These are phyloP conservation scores for Synanthedon formicaeformis DNA, from an alignment of 2,888 invertebrate species.

Conservation along the genomic window DNA sequence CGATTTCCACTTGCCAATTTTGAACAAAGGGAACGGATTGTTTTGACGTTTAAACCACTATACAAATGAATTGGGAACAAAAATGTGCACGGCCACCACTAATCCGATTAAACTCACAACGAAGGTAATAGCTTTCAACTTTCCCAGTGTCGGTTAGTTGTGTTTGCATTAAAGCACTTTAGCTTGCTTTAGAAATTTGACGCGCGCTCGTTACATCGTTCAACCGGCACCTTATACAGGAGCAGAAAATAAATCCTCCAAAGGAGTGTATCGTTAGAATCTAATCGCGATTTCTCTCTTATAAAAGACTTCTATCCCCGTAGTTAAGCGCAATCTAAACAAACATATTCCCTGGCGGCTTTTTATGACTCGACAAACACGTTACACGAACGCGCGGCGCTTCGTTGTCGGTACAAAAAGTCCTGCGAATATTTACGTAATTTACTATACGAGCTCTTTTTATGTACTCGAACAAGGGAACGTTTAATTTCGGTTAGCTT, in stretches of 20 bases:
- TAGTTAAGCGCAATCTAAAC: background rate
- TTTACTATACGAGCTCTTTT: constrained; percentile 12
- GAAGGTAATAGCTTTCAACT: constrained; percentile 7
- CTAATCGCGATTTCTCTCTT: background rate
- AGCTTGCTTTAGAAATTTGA: background rate
- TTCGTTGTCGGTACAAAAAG: constrained; percentile 2
- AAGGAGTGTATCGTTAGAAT: background rate
- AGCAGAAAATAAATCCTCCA: no score
- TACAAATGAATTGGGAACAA: constrained; percentile 7
- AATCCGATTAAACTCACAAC: constrained; percentile 9
- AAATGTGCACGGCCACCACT: constrained; percentile 5
- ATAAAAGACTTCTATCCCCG: background rate
- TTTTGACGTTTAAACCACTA: constrained; percentile 4
- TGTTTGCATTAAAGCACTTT: background rate
- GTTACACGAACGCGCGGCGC: background rate
- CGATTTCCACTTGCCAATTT: constrained; percentile 14
- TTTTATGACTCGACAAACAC: background rate
- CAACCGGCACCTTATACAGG: no score
- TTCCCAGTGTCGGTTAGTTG: background rate
- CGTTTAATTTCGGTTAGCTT: constrained; percentile 2
- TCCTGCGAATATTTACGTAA: constrained; percentile 7
- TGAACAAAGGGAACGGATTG: constrained; percentile 12
- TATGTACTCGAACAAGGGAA: constrained; percentile 1
- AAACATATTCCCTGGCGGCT: background rate
- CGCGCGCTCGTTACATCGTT: no score